Conservation (phyloP, 2,888 invertebrate genomes). For the Trypoxylon attenuatum region DNA sequence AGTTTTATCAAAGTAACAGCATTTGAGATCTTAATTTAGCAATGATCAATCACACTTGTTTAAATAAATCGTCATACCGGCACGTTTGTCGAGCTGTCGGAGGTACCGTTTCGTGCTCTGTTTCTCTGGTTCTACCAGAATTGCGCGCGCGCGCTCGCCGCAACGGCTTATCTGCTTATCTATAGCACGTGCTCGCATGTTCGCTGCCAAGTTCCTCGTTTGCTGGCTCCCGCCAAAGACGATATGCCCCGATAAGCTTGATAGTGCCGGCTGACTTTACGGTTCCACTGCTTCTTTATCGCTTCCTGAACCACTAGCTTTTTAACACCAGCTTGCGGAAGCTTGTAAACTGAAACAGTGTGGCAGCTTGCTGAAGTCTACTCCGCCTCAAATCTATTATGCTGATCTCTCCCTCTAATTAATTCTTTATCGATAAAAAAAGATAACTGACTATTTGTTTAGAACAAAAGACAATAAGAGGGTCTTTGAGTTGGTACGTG, state of each 20-base stretch:
- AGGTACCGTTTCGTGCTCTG: neutral
- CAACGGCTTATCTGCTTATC: conserved; percentile 28
- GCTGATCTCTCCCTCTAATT: too few species aligned
- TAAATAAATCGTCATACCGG: neutral
- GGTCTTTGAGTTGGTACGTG: too few species aligned
- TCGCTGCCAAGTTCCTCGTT: conserved; percentile 10
- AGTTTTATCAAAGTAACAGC: too few species aligned
- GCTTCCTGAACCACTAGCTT: neutral
- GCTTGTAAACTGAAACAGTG: too few species aligned
- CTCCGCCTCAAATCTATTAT: too few species aligned
- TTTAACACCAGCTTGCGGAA: neutral
- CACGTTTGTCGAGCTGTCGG: neutral
- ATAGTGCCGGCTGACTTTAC: neutral
- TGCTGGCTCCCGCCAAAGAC: neutral
- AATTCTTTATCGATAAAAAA: too few species aligned
- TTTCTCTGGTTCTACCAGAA: too few species aligned
- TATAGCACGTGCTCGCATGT: conserved; percentile 33
- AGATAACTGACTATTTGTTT: too few species aligned
- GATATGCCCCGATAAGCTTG: conserved; percentile 3
- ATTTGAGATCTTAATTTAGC: neutral
- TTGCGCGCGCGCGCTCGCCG: too few species aligned
- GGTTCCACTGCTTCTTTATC: neutral
- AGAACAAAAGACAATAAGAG: too few species aligned
- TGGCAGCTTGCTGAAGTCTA: too few species aligned
- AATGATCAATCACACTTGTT: neutral